A percentile compares a stretch with the other conserved stretches of the same genome.
These are phyloP conservation scores for Chiridota heheva DNA, from an alignment of 35 echinoderm and acorn worm species.

Conservation along the genomic window DNA sequence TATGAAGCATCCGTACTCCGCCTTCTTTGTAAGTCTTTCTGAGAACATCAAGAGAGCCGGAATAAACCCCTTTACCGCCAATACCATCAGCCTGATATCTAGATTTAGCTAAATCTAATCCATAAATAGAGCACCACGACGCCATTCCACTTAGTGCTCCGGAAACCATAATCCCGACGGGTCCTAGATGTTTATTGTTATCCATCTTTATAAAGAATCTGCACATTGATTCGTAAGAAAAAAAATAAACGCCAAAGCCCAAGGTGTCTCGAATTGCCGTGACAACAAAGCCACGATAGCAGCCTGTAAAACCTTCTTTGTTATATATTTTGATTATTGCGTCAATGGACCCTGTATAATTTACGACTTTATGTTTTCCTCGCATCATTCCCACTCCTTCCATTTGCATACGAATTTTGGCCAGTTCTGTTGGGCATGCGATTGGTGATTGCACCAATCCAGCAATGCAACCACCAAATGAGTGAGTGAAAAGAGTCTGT, in stretches of 20 bases:
- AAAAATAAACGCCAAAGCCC: slow-evolving; percentile 41
- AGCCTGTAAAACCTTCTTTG: slow-evolving; percentile 35
- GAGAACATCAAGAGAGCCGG: slow-evolving; percentile 4
- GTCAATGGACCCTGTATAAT: slow-evolving; percentile 41
- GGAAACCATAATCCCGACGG: not conserved
- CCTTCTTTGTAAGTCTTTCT: slow-evolving; percentile 6
- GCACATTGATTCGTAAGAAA: slow-evolving; percentile 10
- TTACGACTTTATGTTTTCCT: not conserved
- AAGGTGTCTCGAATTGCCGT: slow-evolving; percentile 3
- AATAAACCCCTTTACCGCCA: slow-evolving; percentile 2
- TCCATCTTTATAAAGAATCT: not conserved
- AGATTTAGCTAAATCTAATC: slow-evolving; percentile 40
- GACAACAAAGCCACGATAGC: slow-evolving; percentile 21
- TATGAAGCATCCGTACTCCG: slow-evolving; percentile 20
- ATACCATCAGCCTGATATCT: slow-evolving; percentile 40
- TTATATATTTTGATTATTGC: slow-evolving; percentile 18
- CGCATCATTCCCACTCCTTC: slow-evolving; percentile 38
- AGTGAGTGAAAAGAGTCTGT: not conserved
- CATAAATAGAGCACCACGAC: slow-evolving; percentile 41
- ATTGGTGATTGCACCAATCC: slow-evolving; percentile 31
- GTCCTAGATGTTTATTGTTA: not conserved
- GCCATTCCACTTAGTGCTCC: slow-evolving; percentile 27
- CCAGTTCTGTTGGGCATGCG: slow-evolving; percentile 28
- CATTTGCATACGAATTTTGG: slow-evolving; percentile 57
- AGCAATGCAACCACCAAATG: slow-evolving; percentile 10